phyloP scores from a whole-genome alignment of 2,113 vertebrate species.

The Phylloscopus trochilus region DNA sequence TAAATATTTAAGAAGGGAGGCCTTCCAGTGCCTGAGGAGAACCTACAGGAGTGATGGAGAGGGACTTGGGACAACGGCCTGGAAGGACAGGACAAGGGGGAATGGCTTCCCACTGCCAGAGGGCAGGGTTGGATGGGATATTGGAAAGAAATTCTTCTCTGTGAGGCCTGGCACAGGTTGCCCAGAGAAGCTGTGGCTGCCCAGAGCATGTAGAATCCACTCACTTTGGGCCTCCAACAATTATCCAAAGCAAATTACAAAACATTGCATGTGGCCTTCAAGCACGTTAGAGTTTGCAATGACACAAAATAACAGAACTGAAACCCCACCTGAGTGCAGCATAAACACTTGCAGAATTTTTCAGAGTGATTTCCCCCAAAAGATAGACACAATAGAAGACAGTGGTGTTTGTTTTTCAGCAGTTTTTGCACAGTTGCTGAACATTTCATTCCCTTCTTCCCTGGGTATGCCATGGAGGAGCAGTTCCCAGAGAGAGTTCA shows the following conservation, averaged over 20 bases:
- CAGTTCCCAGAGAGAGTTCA: constrained; percentile 61
- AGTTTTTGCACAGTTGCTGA: neutral
- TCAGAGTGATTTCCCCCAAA: constrained; percentile 1
- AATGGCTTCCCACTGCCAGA: neutral
- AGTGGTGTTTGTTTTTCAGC: constrained; percentile 44
- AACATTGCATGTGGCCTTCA: neutral
- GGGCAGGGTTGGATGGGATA: neutral
- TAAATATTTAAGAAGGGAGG: neutral
- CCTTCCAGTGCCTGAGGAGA: neutral
- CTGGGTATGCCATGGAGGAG: constrained; percentile 48
- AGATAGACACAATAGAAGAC: constrained; percentile 45
- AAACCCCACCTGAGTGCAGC: neutral
- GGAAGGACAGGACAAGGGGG: neutral
- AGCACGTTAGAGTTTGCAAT: neutral
- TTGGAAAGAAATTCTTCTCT: neutral
- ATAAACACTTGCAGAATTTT: constrained; percentile 34
- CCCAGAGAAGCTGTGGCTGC: neutral
- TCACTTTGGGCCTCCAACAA: neutral
- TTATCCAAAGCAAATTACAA: neutral
- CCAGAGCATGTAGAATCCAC: neutral
- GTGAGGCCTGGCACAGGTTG: neutral
- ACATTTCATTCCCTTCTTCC: constrained; percentile 50
- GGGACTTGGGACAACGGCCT: neutral
- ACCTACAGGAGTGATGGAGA: neutral
- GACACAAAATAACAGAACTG: neutral